Conservation (phyloP, 1,140 invertebrate species). For the Streblospio benedicti region DNA sequence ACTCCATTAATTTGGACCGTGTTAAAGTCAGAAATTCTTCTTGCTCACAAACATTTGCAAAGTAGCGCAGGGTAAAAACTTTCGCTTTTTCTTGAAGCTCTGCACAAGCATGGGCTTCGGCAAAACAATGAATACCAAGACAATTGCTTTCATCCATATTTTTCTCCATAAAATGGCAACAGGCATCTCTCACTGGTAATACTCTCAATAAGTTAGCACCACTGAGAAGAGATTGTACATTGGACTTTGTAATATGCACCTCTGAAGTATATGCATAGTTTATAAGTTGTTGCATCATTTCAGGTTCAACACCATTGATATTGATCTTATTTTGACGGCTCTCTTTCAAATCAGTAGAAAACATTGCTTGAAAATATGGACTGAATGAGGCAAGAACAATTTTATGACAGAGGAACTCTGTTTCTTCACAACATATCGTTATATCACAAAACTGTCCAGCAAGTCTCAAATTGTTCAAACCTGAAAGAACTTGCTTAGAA, state of each 20-base stretch:
- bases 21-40: not conserved
- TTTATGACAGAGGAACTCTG: slow-evolving; percentile 48
- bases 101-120: slow-evolving; percentile 1
- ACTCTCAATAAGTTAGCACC: slow-evolving; percentile 1
- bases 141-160: not conserved
- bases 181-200: not conserved
- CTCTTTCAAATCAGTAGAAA: slow-evolving; percentile 27
- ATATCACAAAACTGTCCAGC: slow-evolving; percentile 48
- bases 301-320: not conserved
- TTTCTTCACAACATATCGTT: slow-evolving; percentile 42
- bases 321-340: not conserved
- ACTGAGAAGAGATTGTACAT: not conserved
- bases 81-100: not conserved
- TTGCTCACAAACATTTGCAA: not conserved
- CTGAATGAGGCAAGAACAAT: slow-evolving; percentile 49
- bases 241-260: not conserved
- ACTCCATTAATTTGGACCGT: slow-evolving; percentile 1
- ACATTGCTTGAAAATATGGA: slow-evolving; percentile 51
- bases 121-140: slow-evolving; percentile 3
- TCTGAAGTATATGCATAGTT: slow-evolving; percentile 3
- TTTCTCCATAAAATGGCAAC: not conserved
- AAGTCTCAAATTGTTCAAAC: slow-evolving; percentile 48
- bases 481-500: slow-evolving; percentile 40
- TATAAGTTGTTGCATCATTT: slow-evolving; percentile 1
- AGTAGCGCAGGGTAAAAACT: not conserved